Evolutionary conservation across 2,113 vertebrate genomes (phyloP).

Genomic region (human): DNA sequence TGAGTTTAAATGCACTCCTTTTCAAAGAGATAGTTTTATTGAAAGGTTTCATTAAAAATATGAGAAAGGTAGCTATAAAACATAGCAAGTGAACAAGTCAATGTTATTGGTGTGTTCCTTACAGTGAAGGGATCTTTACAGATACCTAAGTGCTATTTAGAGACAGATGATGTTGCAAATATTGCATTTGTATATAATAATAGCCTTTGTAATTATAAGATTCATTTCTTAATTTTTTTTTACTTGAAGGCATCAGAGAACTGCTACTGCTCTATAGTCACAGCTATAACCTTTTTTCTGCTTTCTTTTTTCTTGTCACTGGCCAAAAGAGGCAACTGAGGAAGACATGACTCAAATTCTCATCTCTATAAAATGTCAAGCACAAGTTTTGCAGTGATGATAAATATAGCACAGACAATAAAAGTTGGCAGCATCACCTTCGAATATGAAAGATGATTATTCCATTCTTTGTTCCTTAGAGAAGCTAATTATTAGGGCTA

Average conservation of each 20-base stretch:
- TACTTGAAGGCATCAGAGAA: background rate
- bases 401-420: constrained; percentile 32
- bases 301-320: background rate
- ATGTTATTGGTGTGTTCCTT: background rate
- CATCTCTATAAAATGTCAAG: constrained; percentile 40
- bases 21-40: constrained; percentile 33
- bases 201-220: background rate
- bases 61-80: constrained; percentile 30
- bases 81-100: background rate
- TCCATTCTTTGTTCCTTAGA: constrained; percentile 45
- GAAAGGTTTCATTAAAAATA: constrained; percentile 48
- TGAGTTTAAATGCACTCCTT: constrained; percentile 46
- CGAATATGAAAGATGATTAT: constrained; percentile 52
- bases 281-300: background rate
- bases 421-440: constrained; percentile 19
- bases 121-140: constrained; percentile 24
- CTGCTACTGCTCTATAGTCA: background rate
- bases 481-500: constrained; percentile 62
- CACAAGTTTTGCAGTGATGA: constrained; percentile 10
- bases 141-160: background rate
- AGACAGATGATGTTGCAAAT: background rate
- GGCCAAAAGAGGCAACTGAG: constrained; percentile 1
- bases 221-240: background rate
- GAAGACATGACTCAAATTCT: constrained; percentile 29
- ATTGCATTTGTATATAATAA: constrained; percentile 10